A percentile compares a stretch with the other conserved stretches of the same genome.
phyloP scores from a whole-genome alignment of 2,888 invertebrate species.

The Creontiades dilutus region DNA sequence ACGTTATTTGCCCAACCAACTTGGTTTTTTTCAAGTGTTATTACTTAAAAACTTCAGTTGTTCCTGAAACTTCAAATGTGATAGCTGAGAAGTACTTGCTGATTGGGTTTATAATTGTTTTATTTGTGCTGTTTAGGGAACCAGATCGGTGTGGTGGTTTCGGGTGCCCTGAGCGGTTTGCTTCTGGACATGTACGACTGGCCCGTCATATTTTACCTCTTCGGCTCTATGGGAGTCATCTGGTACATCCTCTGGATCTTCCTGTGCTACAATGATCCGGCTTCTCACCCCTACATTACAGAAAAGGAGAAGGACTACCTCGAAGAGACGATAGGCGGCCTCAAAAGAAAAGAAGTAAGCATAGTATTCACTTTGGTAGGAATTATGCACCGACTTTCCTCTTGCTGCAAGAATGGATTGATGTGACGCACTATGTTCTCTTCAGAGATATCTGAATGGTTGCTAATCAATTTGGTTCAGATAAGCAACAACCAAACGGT shows the following conservation, averaged over 20 bases:
- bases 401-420: too few relatives aligned
- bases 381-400: too few relatives aligned
- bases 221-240: conserved; percentile 80
- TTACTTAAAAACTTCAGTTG: too few relatives aligned
- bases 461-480: too few relatives aligned
- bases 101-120: too few relatives aligned
- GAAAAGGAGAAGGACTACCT: conserved; percentile 85
- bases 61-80: too few relatives aligned
- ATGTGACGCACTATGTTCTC: too few relatives aligned
- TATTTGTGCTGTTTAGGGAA: conserved; percentile 76
- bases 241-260: conserved; percentile 81
- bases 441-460: too few relatives aligned
- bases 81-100: too few relatives aligned
- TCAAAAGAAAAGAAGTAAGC: conserved; percentile 75
- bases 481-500: too few relatives aligned
- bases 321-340: conserved; percentile 82
- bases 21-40: neutral
- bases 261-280: conserved; percentile 81
- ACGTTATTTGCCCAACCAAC: too few relatives aligned
- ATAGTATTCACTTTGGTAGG: too few relatives aligned
- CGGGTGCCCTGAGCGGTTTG: conserved; percentile 80
- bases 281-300: conserved; percentile 86
- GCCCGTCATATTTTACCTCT: conserved; percentile 82
- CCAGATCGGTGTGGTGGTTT: conserved; percentile 81
- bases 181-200: conserved; percentile 80